These are phyloP conservation scores for Meiosimyza decipiens DNA, from an alignment of 2,888 invertebrate genomes.

Conservation along the genomic window DNA sequence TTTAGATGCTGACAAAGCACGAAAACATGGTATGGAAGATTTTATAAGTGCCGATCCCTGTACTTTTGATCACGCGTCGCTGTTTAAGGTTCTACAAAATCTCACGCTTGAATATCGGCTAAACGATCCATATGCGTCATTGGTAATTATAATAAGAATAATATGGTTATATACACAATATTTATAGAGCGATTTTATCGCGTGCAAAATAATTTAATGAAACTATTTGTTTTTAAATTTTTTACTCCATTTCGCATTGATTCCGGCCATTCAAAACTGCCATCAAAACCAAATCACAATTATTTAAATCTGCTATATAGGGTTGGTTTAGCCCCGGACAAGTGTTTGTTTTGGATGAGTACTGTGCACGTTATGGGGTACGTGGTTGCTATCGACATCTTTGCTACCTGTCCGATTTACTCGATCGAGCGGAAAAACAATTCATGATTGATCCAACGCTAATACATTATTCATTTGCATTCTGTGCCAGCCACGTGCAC, in stretches of 20 bases:
- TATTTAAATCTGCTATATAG: constrained; percentile 66
- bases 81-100: constrained; percentile 93
- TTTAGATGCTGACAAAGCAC: constrained; percentile 75
- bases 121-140: constrained; percentile 97
- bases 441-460: constrained; percentile 98
- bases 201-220: not conserved
- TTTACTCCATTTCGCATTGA: not conserved
- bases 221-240: not conserved
- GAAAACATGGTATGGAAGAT: constrained; percentile 99
- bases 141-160: constrained; percentile 72
- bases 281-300: not conserved
- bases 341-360: constrained; percentile 97
- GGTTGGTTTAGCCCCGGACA: constrained; percentile 99
- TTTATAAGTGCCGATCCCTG: constrained; percentile 99
- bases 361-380: constrained; percentile 97
- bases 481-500: constrained; percentile 99
- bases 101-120: constrained; percentile 94
- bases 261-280: not conserved
- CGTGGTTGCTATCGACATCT: constrained; percentile 97
- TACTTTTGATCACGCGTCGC: constrained; percentile 92
- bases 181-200: not conserved
- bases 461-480: constrained; percentile 99
- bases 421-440: constrained; percentile 94
- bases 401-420: constrained; percentile 92
- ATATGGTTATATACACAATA: no score